Conservation (phyloP, 2,113 vertebrate genomes). For the Strix uralensis region DNA sequence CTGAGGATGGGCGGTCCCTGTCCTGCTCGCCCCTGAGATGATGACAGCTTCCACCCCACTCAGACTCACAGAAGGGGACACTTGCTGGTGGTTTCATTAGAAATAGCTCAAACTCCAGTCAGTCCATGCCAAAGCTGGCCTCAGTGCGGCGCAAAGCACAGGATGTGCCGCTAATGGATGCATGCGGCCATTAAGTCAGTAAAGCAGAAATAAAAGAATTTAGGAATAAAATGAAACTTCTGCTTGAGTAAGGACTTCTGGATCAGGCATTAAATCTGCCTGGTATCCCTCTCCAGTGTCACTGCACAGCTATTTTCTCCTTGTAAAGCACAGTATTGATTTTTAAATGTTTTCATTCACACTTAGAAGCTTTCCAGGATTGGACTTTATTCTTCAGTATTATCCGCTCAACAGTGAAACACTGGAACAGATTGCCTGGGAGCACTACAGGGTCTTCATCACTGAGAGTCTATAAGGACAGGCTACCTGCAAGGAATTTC, state of each 20-base stretch:
- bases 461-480: neutral
- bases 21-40: neutral
- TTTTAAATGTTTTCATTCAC: constrained; percentile 54
- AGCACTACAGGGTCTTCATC: neutral
- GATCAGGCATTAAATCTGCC: constrained; percentile 4
- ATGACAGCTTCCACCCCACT: neutral
- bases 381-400: constrained; percentile 44
- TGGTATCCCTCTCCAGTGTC: neutral
- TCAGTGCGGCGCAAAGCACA: neutral
- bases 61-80: neutral
- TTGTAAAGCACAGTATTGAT: constrained; percentile 51
- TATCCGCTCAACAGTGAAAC: neutral
- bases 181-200: neutral
- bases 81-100: neutral
- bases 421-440: neutral
- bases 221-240: constrained; percentile 35
- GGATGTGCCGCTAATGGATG: neutral
- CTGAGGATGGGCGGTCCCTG: neutral
- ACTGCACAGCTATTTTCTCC: constrained; percentile 35
- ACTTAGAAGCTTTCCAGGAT: constrained; percentile 43
- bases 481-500: neutral
- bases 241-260: neutral
- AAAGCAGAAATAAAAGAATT: constrained; percentile 37
- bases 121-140: neutral
- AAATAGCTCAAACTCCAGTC: neutral